These are phyloP conservation scores for Sebastolobus alascanus DNA, from an alignment of 2,797 vertebrate genomes.

Conservation along the genomic window DNA sequence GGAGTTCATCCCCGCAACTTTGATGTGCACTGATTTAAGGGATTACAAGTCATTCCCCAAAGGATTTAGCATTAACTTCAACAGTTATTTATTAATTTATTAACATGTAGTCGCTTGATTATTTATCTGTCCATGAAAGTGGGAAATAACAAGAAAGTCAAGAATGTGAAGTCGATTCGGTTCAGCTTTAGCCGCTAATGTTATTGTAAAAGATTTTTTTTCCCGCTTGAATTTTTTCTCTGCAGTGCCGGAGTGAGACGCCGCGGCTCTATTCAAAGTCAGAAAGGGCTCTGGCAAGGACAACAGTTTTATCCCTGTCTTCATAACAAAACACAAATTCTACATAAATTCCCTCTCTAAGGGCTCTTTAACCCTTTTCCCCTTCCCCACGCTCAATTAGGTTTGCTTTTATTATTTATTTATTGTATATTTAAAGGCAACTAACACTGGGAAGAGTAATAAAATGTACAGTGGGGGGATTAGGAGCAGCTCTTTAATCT, in stretches of 20 bases:
- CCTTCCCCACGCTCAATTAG: conserved; percentile 81
- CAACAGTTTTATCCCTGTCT: conserved; percentile 76
- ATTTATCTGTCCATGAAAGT: background rate
- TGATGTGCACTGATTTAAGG: conserved; percentile 69
- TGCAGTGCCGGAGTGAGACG: conserved; percentile 50
- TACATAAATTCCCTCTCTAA: conserved; percentile 77
- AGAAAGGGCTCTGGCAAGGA: conserved; percentile 73
- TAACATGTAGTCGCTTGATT: background rate
- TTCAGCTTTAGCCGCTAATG: conserved; percentile 15
- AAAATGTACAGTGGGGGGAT: conserved; percentile 92
- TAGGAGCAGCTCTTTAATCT: conserved; percentile 90
- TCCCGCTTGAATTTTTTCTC: background rate
- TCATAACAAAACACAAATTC: conserved; percentile 79
- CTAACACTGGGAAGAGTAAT: conserved; percentile 86
- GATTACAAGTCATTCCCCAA: conserved; percentile 71
- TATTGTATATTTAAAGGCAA: conserved; percentile 84
- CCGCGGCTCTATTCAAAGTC: conserved; percentile 66
- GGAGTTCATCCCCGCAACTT: conserved; percentile 66
- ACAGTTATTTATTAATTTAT: conserved; percentile 43
- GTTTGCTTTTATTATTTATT: conserved; percentile 84
- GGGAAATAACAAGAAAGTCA: background rate
- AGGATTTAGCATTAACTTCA: conserved; percentile 54
- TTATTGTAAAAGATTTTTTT: conserved; percentile 34
- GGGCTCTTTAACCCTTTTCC: conserved; percentile 76
- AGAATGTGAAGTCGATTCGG: conserved; percentile 3